These are phyloP conservation scores for Gnathonemus longibarbis DNA, from an alignment of 2,113 vertebrate species.

Conservation along the genomic window DNA sequence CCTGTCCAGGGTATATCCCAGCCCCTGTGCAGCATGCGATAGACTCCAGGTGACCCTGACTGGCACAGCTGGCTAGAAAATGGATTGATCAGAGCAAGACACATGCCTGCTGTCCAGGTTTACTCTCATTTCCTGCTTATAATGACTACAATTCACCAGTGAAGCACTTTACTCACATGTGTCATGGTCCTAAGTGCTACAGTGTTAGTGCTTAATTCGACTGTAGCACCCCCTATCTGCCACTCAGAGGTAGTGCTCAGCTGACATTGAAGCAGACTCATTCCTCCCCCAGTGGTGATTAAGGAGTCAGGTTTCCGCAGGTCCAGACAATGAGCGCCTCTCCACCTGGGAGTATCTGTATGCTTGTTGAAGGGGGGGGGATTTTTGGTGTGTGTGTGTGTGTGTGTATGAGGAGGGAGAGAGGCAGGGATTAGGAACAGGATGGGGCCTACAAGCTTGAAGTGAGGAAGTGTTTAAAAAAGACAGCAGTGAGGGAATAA, in stretches of 20 bases:
- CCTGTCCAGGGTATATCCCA: neutral
- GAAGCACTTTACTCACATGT: neutral
- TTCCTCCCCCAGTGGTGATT: neutral
- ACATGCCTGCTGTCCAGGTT: neutral
- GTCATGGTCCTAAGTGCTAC: neutral
- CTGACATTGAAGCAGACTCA: neutral
- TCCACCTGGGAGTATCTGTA: neutral
- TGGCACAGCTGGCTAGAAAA: neutral
- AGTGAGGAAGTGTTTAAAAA: neutral
- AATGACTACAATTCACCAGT: neutral
- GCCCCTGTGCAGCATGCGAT: neutral
- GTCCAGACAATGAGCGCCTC: conserved; percentile 9
- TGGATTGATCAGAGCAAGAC: neutral
- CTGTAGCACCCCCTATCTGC: conserved; percentile 7
- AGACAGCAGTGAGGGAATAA: neutral
- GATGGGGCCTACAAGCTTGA: neutral
- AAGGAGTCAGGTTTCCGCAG: neutral
- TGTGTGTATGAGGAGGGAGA: neutral
- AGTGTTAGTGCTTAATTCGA: neutral
- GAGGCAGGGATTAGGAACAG: neutral
- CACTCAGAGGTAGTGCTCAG: neutral
- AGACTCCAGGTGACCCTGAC: neutral
- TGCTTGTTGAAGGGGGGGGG: neutral
- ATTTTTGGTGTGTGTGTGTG: neutral
- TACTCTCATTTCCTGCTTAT: neutral